These are phyloP conservation scores for Pemphredon lugubris DNA, from an alignment of 2,888 invertebrate species.

Conservation along the genomic window DNA sequence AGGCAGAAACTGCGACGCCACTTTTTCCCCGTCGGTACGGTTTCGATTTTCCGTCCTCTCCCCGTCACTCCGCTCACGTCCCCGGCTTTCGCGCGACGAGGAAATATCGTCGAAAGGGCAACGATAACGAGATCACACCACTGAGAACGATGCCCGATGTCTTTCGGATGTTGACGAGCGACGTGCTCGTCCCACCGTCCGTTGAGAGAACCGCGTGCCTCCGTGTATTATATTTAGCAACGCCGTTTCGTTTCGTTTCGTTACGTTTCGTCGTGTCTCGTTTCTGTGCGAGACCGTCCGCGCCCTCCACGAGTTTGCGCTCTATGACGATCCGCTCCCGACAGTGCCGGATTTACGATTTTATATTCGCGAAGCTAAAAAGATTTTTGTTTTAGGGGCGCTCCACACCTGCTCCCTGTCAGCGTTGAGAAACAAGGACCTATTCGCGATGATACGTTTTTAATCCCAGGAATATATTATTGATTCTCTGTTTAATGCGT, in stretches of 20 bases:
- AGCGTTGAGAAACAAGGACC: no score
- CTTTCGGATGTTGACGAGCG: constrained; percentile 38
- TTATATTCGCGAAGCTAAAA: no score
- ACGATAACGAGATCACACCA: constrained; percentile 19
- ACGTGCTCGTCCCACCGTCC: constrained; percentile 34
- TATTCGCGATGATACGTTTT: no score
- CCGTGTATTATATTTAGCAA: constrained; percentile 74
- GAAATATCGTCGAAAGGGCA: not conserved
- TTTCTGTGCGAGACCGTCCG: constrained; percentile 39
- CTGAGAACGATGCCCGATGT: constrained; percentile 20
- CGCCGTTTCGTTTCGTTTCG: constrained; percentile 52
- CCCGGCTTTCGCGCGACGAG: not conserved
- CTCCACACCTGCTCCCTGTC: no score
- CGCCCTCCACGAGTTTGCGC: constrained; percentile 62
- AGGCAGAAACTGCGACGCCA: not conserved
- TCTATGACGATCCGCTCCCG: no score
- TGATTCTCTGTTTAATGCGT: no score
- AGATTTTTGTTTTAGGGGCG: no score
- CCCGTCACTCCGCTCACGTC: constrained; percentile 3
- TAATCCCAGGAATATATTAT: no score
- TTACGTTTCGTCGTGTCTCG: constrained; percentile 28
- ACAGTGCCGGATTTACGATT: no score
- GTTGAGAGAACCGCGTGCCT: constrained; percentile 70
- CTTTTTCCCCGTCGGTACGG: constrained; percentile 1
- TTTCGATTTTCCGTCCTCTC: constrained; percentile 6